Base-by-base conservation (phyloP, 2,113 vertebrate species). In the Burhinus bistriatus region DNA sequence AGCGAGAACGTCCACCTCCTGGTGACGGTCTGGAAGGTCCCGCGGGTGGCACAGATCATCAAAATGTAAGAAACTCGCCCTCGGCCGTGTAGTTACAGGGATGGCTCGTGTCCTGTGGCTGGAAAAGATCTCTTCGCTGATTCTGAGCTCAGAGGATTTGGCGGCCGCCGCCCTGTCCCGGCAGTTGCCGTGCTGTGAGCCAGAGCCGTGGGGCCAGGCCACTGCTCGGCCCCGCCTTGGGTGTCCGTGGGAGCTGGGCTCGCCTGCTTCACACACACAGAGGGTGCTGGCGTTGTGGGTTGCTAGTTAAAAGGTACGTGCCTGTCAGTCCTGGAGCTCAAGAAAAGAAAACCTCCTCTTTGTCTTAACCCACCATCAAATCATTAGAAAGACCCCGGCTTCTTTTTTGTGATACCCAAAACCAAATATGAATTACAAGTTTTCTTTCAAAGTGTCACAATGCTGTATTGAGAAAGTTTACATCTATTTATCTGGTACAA, bases 1-100 rank as follows among this genome's bases (percentile, higher is more conserved):
- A 51, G 93, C 22, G 98, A 99, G 54, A 96, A 83, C 26, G 54
- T 99, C 25, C 98, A 98, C 47, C 94, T 99, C 3, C 96, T 99
- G 91, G 97, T 99, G 92, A 98, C 99, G 1, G 94, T 99, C 4
- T 99, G 99, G 99, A 99, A 98, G 96, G 97, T 99, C 68, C 99
- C 99, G 40, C 96, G 59, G n/a, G 7, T 16, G 26, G n/a, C 98
- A 0, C 98, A 98, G 83, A 84, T 96, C 47, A 98, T 99, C 95
- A 98, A 92, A 96, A 99, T 99, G 99, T 99, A 96, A 98, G 99
- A 91, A 14, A 9, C 0, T 11, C 14, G 0, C 40, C 12, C 4
- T 5, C 5, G 29, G 36, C 9, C 16, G 4, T 3, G 8, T 20
- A 14, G 27, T 20, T 57, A 7, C 12, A 2, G 45, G 44, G 44